These are phyloP conservation scores for Sibirionetta formosa DNA, from an alignment of 2,797 vertebrate genomes.

Conservation along the genomic window DNA sequence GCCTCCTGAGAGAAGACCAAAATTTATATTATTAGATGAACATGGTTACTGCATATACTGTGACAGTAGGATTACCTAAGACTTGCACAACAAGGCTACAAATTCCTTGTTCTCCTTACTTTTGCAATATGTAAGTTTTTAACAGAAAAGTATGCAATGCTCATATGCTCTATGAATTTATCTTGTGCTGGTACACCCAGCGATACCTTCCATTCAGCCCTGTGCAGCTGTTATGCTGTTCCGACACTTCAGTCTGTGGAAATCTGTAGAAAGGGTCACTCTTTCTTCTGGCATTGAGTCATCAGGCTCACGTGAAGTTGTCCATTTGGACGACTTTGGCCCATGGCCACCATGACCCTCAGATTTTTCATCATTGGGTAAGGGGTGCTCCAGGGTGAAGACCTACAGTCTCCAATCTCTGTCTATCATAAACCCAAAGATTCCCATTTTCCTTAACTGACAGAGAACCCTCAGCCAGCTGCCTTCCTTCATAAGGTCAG, in stretches of 20 bases:
- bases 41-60: neutral
- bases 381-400: neutral
- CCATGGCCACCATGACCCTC: neutral
- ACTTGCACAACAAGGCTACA: neutral
- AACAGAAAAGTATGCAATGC: neutral
- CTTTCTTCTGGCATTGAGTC: accelerated
- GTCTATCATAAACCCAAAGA: neutral
- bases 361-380: neutral
- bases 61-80: neutral
- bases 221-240: accelerated
- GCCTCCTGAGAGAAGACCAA: neutral
- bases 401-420: neutral
- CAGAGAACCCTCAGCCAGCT: neutral
- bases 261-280: neutral
- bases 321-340: neutral
- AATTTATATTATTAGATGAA: neutral
- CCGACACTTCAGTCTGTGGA: neutral
- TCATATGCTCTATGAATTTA: neutral
- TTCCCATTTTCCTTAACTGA: neutral
- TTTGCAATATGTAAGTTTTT: neutral
- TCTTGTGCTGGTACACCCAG: neutral
- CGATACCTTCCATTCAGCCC: neutral
- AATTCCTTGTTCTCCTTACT: neutral
- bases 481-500: constrained; percentile 10
- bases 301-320: neutral